Evolutionary conservation across 2,113 vertebrate genomes (phyloP), one percentile per base, ranked within the genome.

Genomic region (Meriones unguiculatus): DNA sequence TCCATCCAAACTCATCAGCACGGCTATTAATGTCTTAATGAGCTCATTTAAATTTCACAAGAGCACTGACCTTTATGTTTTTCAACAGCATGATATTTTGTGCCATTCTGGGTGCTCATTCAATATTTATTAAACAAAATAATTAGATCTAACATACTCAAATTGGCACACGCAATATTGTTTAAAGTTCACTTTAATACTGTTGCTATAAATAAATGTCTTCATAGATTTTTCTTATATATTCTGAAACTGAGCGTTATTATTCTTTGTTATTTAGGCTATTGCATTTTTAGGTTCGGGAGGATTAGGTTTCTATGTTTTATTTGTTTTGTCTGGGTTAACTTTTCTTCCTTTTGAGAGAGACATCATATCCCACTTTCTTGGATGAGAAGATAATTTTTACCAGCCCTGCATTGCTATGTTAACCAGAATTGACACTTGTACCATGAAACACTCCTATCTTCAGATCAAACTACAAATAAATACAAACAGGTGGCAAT

Each of bases 81-180:
- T 88, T 80, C 17, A 86, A 41, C 22, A 73, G 65, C 9, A 69
- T 67, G 14, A 82, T 30, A 87, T 59, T 72, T 75, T 59, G 3
- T 50, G 59, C 46, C 75, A 75, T 89, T 65, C 5, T 46, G 89
- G 35, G 13, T 76, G 13, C 17, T 81, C 67, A 76, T 89, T 70
- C 94, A 85, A 89, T 93, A 89, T 80, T 89, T 93, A 87, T 76
- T 86, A 72, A 89, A 54, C 62, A 77, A 78, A 93, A 93, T 59
- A 89, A 87, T 62, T 90, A 69, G 62, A 80, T 41, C 32, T 93
- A 75, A 73, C 52, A 76, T 89, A 91, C 41, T 93, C 41, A 20
- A 86, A 92, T 81, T 81, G 78, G 18, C 85, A 82, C 35, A 12
- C 7, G 9, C 32, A 30, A 18, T 59, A 25, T n/a, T 81, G 28